A percentile compares a stretch with the other conserved stretches of the same genome.
Evolutionary conservation across 2,888 invertebrate genomes (phyloP).

Genomic region (Xanthia togata): DNA sequence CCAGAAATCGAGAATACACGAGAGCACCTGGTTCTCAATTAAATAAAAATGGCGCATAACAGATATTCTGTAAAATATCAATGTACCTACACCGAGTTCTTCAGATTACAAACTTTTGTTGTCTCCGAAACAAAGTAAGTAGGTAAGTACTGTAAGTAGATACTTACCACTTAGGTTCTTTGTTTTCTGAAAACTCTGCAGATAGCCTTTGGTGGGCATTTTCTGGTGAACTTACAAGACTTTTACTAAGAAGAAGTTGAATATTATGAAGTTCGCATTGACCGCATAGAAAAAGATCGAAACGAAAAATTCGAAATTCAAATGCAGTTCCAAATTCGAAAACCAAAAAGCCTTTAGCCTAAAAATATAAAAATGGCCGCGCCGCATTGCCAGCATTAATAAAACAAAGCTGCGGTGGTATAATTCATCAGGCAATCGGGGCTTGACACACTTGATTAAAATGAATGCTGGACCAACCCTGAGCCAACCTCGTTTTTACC

Average conservation of each 20-base stretch:
- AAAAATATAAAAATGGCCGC: constrained; percentile 43
- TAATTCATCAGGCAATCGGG: constrained; percentile 78
- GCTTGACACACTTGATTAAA: constrained; percentile 80
- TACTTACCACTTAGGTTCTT: constrained; percentile 22
- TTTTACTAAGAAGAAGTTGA: neutral
- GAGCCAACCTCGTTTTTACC: constrained; percentile 74
- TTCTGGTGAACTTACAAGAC: neutral
- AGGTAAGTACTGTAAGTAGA: constrained; percentile 12
- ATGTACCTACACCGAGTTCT: constrained; percentile 13
- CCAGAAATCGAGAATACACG: no score
- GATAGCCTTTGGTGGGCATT: constrained; percentile 2
- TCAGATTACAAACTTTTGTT: constrained; percentile 22
- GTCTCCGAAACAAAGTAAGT: constrained; percentile 27
- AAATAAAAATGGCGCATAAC: constrained; percentile 2
- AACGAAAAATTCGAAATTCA: constrained; percentile 9
- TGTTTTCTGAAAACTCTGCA: constrained; percentile 12
- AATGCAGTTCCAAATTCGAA: constrained; percentile 27
- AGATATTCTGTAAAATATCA: constrained; percentile 25
- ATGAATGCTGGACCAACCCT: constrained; percentile 72
- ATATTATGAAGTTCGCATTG: neutral
- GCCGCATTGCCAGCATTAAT: constrained; percentile 60
- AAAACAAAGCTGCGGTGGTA: constrained; percentile 66
- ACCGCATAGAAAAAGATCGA: constrained; percentile 2
- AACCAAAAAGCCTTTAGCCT: neutral
- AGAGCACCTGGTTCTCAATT: no score